These are phyloP conservation scores for Pteria penguin DNA, from an alignment of 2,888 invertebrate genomes.

Conservation along the genomic window DNA sequence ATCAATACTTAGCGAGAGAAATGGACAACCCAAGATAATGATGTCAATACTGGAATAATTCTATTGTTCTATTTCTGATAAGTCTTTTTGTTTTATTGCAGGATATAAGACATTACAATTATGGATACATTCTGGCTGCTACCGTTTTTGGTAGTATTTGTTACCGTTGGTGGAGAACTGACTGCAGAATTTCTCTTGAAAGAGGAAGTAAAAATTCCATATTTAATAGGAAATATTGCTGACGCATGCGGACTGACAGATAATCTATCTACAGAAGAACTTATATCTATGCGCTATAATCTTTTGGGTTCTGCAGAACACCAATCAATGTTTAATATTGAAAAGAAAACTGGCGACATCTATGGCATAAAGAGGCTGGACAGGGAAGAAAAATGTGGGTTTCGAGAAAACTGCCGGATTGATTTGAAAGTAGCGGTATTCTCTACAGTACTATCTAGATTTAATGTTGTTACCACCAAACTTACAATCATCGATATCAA, in stretches of 20 bases:
- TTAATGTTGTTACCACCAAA: constrained; percentile 64
- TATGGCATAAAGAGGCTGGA: constrained; percentile 56
- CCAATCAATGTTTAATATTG: constrained; percentile 54
- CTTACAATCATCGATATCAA: constrained; percentile 72
- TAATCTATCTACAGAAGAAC: constrained; percentile 31
- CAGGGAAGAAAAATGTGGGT: constrained; percentile 62
- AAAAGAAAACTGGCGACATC: constrained; percentile 58
- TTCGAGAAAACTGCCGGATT: constrained; percentile 54
- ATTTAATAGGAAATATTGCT: constrained; percentile 7
- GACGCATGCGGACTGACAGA: neutral
- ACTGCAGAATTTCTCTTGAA: neutral
- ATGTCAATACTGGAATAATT: too few species aligned
- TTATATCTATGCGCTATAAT: constrained; percentile 44
- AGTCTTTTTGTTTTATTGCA: too few species aligned
- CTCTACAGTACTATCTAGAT: constrained; percentile 56
- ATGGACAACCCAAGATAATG: too few species aligned
- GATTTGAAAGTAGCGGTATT: constrained; percentile 62
- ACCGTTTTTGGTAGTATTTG: too few species aligned
- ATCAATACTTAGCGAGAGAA: too few species aligned
- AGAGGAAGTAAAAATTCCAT: neutral
- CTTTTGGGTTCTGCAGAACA: constrained; percentile 49
- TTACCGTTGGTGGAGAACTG: neutral
- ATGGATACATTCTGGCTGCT: too few species aligned
- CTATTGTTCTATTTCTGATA: too few species aligned
- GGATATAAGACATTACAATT: too few species aligned